These are phyloP conservation scores for Tigriopus japonicus DNA, from an alignment of 1,140 invertebrate species.

Conservation along the genomic window DNA sequence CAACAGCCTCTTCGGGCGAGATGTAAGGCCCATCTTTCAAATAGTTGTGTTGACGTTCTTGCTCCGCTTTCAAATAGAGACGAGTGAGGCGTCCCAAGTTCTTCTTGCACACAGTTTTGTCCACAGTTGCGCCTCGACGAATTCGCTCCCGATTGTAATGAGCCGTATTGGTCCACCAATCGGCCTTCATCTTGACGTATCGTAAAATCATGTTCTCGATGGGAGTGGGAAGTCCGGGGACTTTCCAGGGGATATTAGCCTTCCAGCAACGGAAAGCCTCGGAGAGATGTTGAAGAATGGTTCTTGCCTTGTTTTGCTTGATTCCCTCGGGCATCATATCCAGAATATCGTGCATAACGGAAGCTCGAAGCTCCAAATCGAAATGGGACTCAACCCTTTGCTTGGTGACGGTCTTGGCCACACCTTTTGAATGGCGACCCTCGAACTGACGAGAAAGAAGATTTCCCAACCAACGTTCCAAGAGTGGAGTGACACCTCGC, in stretches of 20 bases:
- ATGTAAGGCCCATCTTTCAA: conserved; percentile 98
- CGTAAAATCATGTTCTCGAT: conserved; percentile 99
- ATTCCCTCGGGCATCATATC: conserved; percentile 99
- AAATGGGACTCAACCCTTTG: conserved; percentile 98
- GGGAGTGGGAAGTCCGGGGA: conserved; percentile 91
- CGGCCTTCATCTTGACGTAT: conserved; percentile 99
- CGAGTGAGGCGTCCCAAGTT: conserved; percentile 90
- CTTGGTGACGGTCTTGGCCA: conserved; percentile 98
- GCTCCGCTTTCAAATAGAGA: conserved; percentile 93
- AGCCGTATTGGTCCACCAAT: conserved; percentile 99
- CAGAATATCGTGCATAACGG: conserved; percentile 98
- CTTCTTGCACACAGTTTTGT: conserved; percentile 99
- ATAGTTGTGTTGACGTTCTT: conserved; percentile 98
- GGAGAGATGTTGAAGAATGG: conserved; percentile 93
- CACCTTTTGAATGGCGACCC: conserved; percentile 92
- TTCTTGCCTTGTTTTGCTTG: conserved; percentile 97
- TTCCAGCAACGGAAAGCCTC: conserved; percentile 99
- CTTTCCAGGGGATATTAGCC: conserved; percentile 99
- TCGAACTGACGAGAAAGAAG: conserved; percentile 94
- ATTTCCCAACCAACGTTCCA: conserved; percentile 97
- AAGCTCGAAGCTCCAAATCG: conserved; percentile 90
- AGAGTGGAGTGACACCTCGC: conserved; percentile 89
- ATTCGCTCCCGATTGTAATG: conserved; percentile 98
- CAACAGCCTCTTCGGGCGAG: conserved; percentile 96
- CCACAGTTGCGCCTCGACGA: conserved; percentile 76